Base-by-base conservation (phyloP, 1,140 invertebrate species). In the Lasaia peninsularis region DNA sequence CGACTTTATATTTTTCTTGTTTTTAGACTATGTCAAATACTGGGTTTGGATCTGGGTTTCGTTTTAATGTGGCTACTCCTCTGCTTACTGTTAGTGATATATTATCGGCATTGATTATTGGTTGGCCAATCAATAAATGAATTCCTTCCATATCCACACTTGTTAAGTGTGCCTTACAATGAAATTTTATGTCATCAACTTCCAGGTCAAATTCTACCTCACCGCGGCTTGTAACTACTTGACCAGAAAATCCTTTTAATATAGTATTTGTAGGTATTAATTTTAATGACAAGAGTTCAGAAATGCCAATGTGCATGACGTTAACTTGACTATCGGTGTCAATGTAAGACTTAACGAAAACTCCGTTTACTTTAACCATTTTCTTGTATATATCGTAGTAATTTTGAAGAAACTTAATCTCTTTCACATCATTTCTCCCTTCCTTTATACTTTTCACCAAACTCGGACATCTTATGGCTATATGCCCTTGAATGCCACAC, bases 401-500 rank as follows among this genome's bases (percentile, higher is more conserved):
- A 31, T 33, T 11, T 2, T 33, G 18, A n/a, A 55, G 10, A 5
- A 60, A 10, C 1, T 52, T 55, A 9, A 60, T 24, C 28, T 60
- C 52, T 20, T 60, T 60, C 3, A 18, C 20, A 9, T 11, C 37
- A 21, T 24, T 34, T 28, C 24, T 28, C 24, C 24, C 24, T 7
- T 28, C 24, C 24, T 28, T 28, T 28, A 28, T 28, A 28, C 8
- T 28, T 28, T 28, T 28, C 5, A 28, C 24, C 5, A 7, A 28
- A 28, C 24, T 28, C 8, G 5, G 4, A 28, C 24, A 68, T 12
- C 53, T 55, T 2, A 34, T 52, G 1, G 65, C 61, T n/a, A 71
- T 60, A 35, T 72, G 69, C 0, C 66, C 69, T 48, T 60, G 40
- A 6, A 1, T n/a, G 2, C 67, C 69, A 56, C 69, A 72, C 33